Evolutionary conservation across 2,113 vertebrate genomes (phyloP).

Genomic region (Xerus inauris): DNA sequence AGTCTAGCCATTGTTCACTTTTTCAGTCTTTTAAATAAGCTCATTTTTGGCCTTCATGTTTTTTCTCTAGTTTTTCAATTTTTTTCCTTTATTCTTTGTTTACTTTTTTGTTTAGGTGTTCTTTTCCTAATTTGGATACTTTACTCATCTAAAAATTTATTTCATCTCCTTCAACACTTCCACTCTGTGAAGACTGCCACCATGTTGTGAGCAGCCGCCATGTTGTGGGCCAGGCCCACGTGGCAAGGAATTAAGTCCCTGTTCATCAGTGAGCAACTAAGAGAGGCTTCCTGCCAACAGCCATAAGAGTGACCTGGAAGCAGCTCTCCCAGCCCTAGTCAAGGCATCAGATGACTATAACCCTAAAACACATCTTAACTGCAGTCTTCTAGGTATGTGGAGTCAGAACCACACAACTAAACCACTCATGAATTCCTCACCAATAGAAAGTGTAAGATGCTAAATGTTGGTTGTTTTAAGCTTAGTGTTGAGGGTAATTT

Average conservation of each 20-base stretch:
- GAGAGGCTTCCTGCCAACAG: neutral
- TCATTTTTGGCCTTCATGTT: neutral
- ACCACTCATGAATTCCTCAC: neutral
- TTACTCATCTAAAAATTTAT: neutral
- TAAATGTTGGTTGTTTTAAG: neutral
- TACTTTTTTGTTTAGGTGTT: neutral
- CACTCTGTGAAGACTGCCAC: neutral
- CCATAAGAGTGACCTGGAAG: neutral
- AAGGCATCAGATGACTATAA: neutral
- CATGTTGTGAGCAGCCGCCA: neutral
- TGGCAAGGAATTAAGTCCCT: neutral
- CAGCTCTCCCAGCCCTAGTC: neutral
- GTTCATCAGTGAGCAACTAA: neutral
- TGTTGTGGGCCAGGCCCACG: rapidly evolving
- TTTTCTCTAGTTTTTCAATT: neutral
- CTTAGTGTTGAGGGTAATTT: neutral
- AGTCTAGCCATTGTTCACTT: neutral
- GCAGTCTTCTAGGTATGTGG: neutral
- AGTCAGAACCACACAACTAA: neutral
- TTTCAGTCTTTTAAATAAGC: neutral
- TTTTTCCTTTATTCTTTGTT: neutral
- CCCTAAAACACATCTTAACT: neutral
- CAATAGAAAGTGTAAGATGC: neutral
- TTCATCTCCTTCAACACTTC: neutral
- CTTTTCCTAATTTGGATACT: neutral